These are phyloP conservation scores for Stenichneumon culpator DNA, from an alignment of 2,888 invertebrate species.

Conservation along the genomic window DNA sequence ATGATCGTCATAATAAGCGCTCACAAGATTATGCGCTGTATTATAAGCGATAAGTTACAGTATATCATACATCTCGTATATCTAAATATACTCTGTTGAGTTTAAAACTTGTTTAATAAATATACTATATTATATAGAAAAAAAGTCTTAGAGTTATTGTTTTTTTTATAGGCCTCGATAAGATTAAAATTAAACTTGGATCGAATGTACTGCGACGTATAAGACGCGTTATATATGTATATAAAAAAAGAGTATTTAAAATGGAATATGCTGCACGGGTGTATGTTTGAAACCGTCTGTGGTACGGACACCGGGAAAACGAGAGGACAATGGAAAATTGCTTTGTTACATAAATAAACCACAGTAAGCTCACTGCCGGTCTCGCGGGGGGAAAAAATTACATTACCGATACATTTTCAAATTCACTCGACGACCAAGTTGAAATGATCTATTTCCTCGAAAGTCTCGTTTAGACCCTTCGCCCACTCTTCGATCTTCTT, in stretches of 20 bases:
- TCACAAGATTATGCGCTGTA: slow-evolving; percentile 4
- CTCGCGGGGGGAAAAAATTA: slow-evolving; percentile 1
- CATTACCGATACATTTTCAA: background rate
- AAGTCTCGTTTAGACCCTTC: slow-evolving; percentile 77
- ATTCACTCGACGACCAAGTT: slow-evolving; percentile 79
- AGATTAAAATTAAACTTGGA: background rate
- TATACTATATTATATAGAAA: slow-evolving; percentile 60
- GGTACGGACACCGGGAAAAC: background rate
- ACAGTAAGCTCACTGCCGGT: background rate
- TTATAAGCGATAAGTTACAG: slow-evolving; percentile 2
- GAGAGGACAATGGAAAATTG: background rate
- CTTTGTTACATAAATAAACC: background rate
- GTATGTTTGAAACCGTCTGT: background rate
- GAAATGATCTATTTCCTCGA: slow-evolving; percentile 80
- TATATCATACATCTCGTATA: slow-evolving; percentile 32
- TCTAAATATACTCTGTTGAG: slow-evolving; percentile 21
- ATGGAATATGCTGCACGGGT: background rate
- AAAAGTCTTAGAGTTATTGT: background rate
- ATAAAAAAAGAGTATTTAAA: slow-evolving; percentile 13
- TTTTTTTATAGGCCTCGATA: background rate
- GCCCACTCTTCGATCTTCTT: slow-evolving; percentile 77
- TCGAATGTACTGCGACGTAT: background rate
- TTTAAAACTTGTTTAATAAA: slow-evolving; percentile 54
- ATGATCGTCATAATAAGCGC: slow-evolving; percentile 25
- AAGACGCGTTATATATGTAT: background rate